Conservation (phyloP, 1,140 invertebrate genomes). For the Apis dorsata region DNA sequence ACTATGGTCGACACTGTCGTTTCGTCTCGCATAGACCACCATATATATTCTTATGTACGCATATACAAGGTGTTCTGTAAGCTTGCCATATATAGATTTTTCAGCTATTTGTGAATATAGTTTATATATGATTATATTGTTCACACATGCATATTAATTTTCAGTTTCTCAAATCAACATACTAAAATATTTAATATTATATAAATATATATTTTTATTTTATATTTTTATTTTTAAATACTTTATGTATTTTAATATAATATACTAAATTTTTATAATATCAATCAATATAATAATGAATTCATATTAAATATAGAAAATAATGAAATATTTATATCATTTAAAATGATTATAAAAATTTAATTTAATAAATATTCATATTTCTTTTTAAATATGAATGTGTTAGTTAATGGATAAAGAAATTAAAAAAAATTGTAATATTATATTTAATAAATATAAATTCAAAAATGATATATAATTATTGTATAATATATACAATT, state of each 20-base stretch:
- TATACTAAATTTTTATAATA: neutral
- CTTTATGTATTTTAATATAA: neutral
- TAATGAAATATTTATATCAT: neutral
- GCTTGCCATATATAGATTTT: slow-evolving; percentile 40
- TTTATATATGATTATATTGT: neutral
- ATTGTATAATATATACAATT: neutral
- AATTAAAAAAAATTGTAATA: too few species aligned
- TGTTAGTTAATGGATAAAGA: too few species aligned
- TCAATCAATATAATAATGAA: neutral
- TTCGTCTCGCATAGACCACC: slow-evolving; percentile 21
- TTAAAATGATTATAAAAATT: neutral
- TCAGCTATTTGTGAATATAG: slow-evolving; percentile 10
- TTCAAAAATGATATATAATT: neutral
- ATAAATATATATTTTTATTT: neutral
- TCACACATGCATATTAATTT: neutral
- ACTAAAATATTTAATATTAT: neutral
- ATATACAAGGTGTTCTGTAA: slow-evolving; percentile 26
- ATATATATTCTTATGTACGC: neutral
- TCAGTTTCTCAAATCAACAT: neutral
- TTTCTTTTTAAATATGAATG: too few species aligned
- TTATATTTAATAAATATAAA: too few species aligned
- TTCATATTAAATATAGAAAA: neutral
- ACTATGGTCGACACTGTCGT: slow-evolving; percentile 28
- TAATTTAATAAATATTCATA: neutral
- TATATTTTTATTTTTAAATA: neutral